Conservation (phyloP, 2,888 invertebrate species). For the Volucella bombylans region DNA sequence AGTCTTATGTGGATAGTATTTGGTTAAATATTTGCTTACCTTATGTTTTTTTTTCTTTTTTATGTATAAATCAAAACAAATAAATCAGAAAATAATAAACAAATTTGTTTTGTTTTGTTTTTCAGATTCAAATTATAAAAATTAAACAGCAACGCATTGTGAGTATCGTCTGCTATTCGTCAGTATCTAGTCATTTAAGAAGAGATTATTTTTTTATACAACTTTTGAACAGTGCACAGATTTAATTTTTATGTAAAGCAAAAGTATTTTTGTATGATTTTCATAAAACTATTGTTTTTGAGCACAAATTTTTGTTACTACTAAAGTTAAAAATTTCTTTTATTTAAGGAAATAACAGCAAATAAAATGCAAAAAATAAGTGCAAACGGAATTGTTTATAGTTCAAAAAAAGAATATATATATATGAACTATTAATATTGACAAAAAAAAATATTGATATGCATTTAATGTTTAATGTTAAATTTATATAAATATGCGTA, state of each 20-base stretch:
- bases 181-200: constrained; percentile 74
- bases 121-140: constrained; percentile 64
- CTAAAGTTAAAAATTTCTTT: constrained; percentile 13
- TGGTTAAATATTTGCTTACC: too few relatives aligned
- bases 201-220: constrained; percentile 72
- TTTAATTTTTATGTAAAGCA: constrained; percentile 28
- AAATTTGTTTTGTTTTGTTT: neutral
- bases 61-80: neutral
- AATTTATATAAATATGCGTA: constrained; percentile 47
- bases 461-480: constrained; percentile 71
- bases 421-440: constrained; percentile 39
- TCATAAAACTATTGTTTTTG: constrained; percentile 33
- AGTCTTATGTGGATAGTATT: too few relatives aligned
- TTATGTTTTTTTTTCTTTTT: neutral
- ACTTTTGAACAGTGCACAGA: constrained; percentile 56
- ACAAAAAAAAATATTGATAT: constrained; percentile 49
- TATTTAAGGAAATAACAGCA: constrained; percentile 14
- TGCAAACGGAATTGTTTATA: constrained; percentile 73
- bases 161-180: constrained; percentile 56
- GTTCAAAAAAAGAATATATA: constrained; percentile 48
- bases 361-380: constrained; percentile 34
- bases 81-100: too few relatives aligned
- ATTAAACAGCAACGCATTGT: constrained; percentile 51
- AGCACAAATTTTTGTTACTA: constrained; percentile 40
- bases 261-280: constrained; percentile 43